phyloP scores from a whole-genome alignment of 2,888 invertebrate species.

The Vannuccia rotundouncinata region DNA sequence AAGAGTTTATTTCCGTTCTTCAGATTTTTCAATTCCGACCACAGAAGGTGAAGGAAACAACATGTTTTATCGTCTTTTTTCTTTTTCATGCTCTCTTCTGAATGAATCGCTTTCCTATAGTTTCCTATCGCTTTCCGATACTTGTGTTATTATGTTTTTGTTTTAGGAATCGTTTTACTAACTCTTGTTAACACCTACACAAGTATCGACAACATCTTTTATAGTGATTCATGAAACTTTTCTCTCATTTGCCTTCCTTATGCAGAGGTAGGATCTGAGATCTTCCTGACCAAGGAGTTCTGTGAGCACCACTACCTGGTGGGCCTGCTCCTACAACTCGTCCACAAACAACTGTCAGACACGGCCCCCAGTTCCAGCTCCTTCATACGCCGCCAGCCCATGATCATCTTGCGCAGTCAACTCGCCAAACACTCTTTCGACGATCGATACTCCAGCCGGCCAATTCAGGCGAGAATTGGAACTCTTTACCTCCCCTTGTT shows the following conservation, averaged over 20 bases:
- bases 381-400: conserved; percentile 66
- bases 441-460: conserved; percentile 74
- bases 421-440: conserved; percentile 89
- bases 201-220: too few relatives aligned
- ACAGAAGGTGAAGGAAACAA: neutral
- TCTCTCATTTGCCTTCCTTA: neutral
- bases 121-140: too few relatives aligned
- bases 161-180: neutral
- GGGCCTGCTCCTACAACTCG: conserved; percentile 71
- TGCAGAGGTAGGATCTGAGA: conserved; percentile 45
- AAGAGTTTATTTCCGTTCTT: neutral
- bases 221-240: too few relatives aligned
- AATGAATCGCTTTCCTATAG: too few relatives aligned
- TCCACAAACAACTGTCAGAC: conserved; percentile 28
- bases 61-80: neutral
- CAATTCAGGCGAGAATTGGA: conserved; percentile 72
- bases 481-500: conserved; percentile 85
- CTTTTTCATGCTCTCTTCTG: neutral
- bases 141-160: neutral
- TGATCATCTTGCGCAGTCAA: conserved; percentile 73
- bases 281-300: conserved; percentile 69
- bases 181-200: neutral
- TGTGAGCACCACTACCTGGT: conserved; percentile 83
- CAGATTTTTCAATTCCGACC: conserved; percentile 7
- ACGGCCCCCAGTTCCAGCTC: conserved; percentile 60